Evolutionary conservation across 1,140 invertebrate species (phyloP).

Genomic region (Zaprionus ornatus): DNA sequence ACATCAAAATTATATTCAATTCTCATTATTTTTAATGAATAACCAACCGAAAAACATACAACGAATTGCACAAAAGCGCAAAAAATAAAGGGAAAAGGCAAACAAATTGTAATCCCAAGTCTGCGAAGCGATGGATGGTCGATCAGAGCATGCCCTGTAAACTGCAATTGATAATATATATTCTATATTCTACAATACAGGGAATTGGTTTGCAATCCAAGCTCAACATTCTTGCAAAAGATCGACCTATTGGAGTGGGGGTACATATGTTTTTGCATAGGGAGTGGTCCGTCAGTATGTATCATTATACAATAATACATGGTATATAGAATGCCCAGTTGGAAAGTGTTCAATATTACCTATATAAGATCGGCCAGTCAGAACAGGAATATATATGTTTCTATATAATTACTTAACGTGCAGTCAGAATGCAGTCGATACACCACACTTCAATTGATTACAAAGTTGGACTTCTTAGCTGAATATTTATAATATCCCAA

Average conservation of each 20-base stretch:
- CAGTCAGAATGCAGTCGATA: too few relatives aligned
- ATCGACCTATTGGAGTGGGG: neutral
- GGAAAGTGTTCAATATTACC: too few relatives aligned
- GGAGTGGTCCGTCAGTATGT: too few relatives aligned
- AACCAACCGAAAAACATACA: constrained; percentile 35
- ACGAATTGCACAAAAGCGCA: constrained; percentile 20
- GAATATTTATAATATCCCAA: too few relatives aligned
- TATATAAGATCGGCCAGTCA: neutral
- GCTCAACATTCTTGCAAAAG: neutral
- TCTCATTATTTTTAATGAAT: constrained; percentile 68
- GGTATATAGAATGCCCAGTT: too few relatives aligned
- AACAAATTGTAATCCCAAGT: neutral
- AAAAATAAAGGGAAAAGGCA: constrained; percentile 3
- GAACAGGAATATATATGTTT: neutral
- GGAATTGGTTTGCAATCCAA: neutral
- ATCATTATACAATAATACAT: too few relatives aligned
- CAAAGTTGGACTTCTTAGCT: too few relatives aligned
- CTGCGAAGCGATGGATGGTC: neutral
- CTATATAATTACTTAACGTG: neutral
- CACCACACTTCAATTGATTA: too few relatives aligned
- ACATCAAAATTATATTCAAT: constrained; percentile 64
- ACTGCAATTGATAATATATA: neutral
- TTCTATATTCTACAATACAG: neutral
- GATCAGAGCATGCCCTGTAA: neutral
- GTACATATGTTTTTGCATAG: neutral